A percentile compares a stretch with the other conserved stretches of the same genome.
Conservation (phyloP, 2,888 invertebrate species). For the Carterocephalus palaemon region DNA sequence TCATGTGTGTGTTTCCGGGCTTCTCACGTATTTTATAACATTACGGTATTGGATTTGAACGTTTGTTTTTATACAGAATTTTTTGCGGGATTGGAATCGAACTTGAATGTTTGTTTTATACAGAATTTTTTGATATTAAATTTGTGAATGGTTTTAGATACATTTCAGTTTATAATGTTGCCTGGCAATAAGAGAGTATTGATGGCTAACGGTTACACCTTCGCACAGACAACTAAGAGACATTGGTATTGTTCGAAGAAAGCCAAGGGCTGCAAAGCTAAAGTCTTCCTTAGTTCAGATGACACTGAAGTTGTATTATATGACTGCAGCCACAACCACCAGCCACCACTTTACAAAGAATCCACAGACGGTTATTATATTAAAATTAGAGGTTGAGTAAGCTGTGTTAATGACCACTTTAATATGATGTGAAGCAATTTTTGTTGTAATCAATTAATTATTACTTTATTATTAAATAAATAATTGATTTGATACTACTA, state of each 20-base stretch:
- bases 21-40: no score
- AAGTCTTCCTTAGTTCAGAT: slow-evolving; percentile 39
- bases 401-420: no score
- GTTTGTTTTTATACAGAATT: no score
- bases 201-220: slow-evolving; percentile 50
- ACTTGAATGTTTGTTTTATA: background rate
- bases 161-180: slow-evolving; percentile 42
- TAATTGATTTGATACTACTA: no score
- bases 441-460: no score
- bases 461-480: no score
- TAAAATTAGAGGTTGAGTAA: slow-evolving; percentile 34
- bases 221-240: slow-evolving; percentile 39
- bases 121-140: background rate
- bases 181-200: slow-evolving; percentile 39
- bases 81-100: no score
- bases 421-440: no score
- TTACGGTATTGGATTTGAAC: no score
- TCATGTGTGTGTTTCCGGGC: no score
- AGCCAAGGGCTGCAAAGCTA: slow-evolving; percentile 49
- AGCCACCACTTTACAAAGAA: slow-evolving; percentile 37
- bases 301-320: slow-evolving; percentile 34
- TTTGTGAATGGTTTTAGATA: no score
- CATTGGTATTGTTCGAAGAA: slow-evolving; percentile 57
- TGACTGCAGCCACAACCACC: slow-evolving; percentile 42
- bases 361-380: slow-evolving; percentile 36